phyloP scores from a whole-genome alignment of 2,797 vertebrate genomes.

The Diceros bicornis region DNA sequence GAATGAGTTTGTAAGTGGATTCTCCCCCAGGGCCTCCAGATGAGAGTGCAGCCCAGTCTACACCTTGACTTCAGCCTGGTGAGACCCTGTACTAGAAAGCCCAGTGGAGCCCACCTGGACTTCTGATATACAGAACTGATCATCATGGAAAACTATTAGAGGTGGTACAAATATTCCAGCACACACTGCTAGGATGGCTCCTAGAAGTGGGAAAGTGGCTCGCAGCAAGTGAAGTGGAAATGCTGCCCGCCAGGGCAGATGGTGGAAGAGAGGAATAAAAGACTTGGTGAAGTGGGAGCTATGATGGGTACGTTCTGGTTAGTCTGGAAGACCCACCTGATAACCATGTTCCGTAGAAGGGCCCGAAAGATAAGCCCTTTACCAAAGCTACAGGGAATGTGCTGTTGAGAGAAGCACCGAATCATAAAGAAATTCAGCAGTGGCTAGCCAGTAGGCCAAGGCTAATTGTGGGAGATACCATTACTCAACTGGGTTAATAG shows the following conservation, averaged over 20 bases:
- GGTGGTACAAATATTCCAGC: not conserved
- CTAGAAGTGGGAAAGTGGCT: no score
- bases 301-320: no score
- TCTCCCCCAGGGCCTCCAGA: not conserved
- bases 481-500: not conserved
- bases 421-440: not conserved
- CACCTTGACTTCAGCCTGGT: no score
- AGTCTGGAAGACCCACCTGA: not conserved
- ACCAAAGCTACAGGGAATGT: not conserved
- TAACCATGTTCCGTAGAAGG: rapidly evolving
- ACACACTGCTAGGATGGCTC: not conserved
- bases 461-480: not conserved
- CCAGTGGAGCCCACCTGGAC: not conserved
- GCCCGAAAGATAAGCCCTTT: not conserved
- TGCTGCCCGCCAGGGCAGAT: not conserved
- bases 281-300: rapidly evolving
- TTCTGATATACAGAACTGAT: not conserved
- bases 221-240: rapidly evolving
- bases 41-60: rapidly evolving
- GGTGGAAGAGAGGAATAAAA: not conserved
- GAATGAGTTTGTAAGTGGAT: not conserved
- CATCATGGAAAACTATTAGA: not conserved
- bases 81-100: not conserved
- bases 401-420: not conserved
- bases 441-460: rapidly evolving